Base-by-base conservation (phyloP, 1,140 invertebrate species). In the Caenorhabditis remanei region DNA sequence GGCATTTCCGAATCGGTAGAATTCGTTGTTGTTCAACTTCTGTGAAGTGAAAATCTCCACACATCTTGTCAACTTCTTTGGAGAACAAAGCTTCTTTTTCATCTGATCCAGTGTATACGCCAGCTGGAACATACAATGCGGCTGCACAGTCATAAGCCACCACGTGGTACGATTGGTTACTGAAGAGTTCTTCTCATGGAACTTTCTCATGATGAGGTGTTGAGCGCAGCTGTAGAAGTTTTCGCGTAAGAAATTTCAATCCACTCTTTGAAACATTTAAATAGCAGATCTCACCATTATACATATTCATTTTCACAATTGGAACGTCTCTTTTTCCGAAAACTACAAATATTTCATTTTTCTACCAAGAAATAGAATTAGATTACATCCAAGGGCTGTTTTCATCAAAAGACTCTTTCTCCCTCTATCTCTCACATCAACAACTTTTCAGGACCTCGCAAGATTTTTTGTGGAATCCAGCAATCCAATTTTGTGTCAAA, bases 21-120 rank as follows among this genome's bases (percentile, higher is more conserved):
- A 53, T 9, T 79, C 71, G n/a, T 4, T 24, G 46, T 19, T 79
- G 46, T 79, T 79, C 4, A 79, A n/a, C 2, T 79, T 50, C 13
- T 79, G 71, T 0, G 71, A 79, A 13, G 71, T 79, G 1, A 79
- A 46, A 14, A 79, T 79, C 40, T 79, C 71, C 11, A 79, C 71
- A n/a, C 13, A 11, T 14, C 46, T 19, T 50, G 71, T 79, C 46
- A 79, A 50, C 21, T 2, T 50, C 8, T 8, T 48, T 4, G 7
- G 32, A 43, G 43, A 79, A 19, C 0, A 4, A 16, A n/a, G 7
- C 11, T 79, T 79, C 46, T 24, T 79, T n/a, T 9, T 50, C 43
- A 9, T 24, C 46, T 50, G 3, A 16, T 1, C 65, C 65, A 5
- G 5, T 4, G 46, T 79, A 79, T 0, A 50, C 46, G 14, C 21